Conservation (phyloP, 2,888 invertebrate genomes). For the Nectonema munidae region DNA sequence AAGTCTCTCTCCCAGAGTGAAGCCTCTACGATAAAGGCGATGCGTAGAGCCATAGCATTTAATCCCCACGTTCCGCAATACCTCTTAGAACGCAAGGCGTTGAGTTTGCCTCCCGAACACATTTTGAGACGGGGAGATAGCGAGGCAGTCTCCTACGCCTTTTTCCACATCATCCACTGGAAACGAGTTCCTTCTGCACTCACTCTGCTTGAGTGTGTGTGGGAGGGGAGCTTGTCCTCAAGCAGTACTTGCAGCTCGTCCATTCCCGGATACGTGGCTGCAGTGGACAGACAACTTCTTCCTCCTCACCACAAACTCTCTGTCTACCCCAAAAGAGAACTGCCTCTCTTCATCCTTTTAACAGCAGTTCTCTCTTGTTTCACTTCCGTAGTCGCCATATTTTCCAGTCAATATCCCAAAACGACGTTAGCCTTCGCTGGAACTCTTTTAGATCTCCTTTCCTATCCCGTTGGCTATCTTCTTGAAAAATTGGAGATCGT, state of each 20-base stretch:
- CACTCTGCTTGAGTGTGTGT: conserved; percentile 53
- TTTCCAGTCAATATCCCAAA: conserved; percentile 65
- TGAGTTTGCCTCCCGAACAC: conserved; percentile 81
- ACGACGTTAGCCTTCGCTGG: conserved; percentile 50
- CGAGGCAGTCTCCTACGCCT: conserved; percentile 77
- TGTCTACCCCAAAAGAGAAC: conserved; percentile 61
- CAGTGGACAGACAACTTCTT: conserved; percentile 17
- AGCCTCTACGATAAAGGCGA: conserved; percentile 63
- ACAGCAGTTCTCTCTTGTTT: conserved; percentile 66
- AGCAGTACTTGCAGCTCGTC: background rate
- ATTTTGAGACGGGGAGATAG: conserved; percentile 64
- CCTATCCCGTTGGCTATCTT: conserved; percentile 43
- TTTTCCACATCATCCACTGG: conserved; percentile 81
- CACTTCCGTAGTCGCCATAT: conserved; percentile 47
- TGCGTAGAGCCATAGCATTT: conserved; percentile 74
- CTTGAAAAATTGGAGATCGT: conserved; percentile 46
- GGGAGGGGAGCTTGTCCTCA: conserved; percentile 41
- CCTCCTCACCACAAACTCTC: conserved; percentile 51
- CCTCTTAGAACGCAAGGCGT: conserved; percentile 61
- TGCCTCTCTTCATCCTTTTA: conserved; percentile 60
- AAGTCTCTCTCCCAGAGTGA: conserved; percentile 52
- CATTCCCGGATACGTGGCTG: background rate
- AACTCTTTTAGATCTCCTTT: conserved; percentile 43
- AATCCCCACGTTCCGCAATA: conserved; percentile 83
- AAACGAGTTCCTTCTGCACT: conserved; percentile 73